Evolutionary conservation across 2,797 vertebrate genomes (phyloP).

Genomic region (Gadopsis bispinosus): DNA sequence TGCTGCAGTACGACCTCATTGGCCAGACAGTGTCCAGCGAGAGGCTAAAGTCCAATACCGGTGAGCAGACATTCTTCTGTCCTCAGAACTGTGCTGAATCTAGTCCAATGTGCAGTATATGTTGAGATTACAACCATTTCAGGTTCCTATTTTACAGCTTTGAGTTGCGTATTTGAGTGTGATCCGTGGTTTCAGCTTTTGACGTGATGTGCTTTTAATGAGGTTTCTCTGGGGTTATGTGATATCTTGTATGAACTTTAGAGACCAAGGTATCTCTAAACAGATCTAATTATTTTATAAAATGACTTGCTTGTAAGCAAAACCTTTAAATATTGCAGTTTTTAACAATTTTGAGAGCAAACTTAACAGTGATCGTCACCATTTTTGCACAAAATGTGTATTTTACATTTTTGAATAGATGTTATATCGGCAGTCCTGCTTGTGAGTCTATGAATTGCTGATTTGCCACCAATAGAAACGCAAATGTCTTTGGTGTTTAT

Average conservation of each 20-base stretch:
- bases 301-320: background rate
- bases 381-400: background rate
- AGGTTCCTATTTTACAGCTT: background rate
- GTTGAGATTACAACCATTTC: background rate
- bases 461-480: background rate
- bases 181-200: background rate
- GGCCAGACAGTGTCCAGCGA: conserved; percentile 89
- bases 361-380: background rate
- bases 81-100: background rate
- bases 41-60: conserved; percentile 86
- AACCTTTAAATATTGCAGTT: background rate
- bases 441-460: conserved; percentile 3
- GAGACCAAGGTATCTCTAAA: background rate
- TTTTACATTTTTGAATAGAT: conserved; percentile 1
- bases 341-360: background rate
- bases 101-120: background rate
- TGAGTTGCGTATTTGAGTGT: background rate
- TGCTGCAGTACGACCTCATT: conserved; percentile 89
- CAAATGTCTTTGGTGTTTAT: background rate
- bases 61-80: conserved; percentile 58
- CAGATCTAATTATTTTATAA: background rate
- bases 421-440: background rate
- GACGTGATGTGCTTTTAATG: background rate
- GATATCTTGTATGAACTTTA: background rate
- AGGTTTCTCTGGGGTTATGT: background rate